Evolutionary conservation across 2,113 vertebrate genomes (phyloP).

Genomic region (Pandion haliaetus): DNA sequence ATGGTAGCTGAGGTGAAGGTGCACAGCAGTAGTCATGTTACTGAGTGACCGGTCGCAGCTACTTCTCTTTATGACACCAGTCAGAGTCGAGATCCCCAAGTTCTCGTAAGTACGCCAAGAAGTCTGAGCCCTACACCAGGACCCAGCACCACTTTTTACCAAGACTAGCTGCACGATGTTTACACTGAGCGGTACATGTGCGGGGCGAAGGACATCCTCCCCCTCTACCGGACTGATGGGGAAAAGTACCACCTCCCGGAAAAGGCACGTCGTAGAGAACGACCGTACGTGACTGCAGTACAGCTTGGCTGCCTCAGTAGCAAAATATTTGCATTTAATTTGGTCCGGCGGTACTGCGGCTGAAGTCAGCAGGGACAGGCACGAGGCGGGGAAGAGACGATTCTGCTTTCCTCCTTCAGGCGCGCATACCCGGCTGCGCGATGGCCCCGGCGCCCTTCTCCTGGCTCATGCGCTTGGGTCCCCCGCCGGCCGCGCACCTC

Average conservation of each 20-base stretch:
- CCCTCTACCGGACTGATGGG: fast-evolving
- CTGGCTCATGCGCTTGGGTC: too few relatives aligned
- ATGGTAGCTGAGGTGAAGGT: fast-evolving
- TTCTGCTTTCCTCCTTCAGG: neutral
- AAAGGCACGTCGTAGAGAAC: fast-evolving
- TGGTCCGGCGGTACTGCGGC: neutral
- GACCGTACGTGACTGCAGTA: fast-evolving
- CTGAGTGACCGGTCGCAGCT: neutral
- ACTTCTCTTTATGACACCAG: fast-evolving
- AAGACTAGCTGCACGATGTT: fast-evolving
- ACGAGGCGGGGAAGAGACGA: too few relatives aligned
- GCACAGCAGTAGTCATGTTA: fast-evolving
- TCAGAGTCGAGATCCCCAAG: fast-evolving
- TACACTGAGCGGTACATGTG: fast-evolving
- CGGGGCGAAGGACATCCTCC: too few relatives aligned
- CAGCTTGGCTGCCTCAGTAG: fast-evolving
- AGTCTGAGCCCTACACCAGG: neutral
- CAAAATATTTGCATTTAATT: neutral
- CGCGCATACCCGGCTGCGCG: neutral
- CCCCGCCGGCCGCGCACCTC: too few relatives aligned
- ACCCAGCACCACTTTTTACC: neutral
- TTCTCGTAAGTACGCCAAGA: fast-evolving
- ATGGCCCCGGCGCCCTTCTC: too few relatives aligned
- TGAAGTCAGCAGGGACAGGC: too few relatives aligned
- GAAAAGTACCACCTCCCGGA: too few relatives aligned